Evolutionary conservation across 2,888 invertebrate species (phyloP).

Genomic region (Parnassius glacialis): DNA sequence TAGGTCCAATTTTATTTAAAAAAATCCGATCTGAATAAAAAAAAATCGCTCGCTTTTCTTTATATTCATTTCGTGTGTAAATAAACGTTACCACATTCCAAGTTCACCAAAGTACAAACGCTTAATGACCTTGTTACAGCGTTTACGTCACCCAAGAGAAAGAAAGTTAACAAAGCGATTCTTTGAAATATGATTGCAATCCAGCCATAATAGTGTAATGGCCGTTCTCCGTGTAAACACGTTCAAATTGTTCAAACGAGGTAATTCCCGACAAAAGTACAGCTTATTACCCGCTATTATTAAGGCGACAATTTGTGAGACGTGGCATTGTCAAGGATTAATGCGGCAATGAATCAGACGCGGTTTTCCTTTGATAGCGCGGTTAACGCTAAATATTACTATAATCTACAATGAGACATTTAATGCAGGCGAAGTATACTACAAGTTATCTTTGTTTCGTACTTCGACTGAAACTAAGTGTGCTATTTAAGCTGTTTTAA

Average conservation of each 20-base stretch:
- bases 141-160: conserved; percentile 2
- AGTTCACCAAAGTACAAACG: conserved; percentile 3
- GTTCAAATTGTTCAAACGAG: conserved; percentile 43
- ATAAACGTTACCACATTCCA: background rate
- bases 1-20: too few relatives aligned
- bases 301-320: conserved; percentile 42
- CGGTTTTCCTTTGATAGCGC: conserved; percentile 16
- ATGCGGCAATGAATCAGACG: conserved; percentile 27
- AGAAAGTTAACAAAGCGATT: conserved; percentile 12
- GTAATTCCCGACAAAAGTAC: conserved; percentile 47
- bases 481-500: too few relatives aligned
- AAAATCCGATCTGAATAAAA: too few relatives aligned
- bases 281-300: conserved; percentile 55
- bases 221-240: conserved; percentile 52
- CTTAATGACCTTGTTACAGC: conserved; percentile 6
- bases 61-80: background rate
- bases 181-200: conserved; percentile 24
- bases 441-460: conserved; percentile 8
- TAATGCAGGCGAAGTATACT: conserved; percentile 10
- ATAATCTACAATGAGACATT: conserved; percentile 15
- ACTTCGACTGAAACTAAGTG: too few relatives aligned
- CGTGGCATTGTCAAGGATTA: conserved; percentile 26
- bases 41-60: background rate
- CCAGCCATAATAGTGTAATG: conserved; percentile 33
- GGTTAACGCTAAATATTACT: conserved; percentile 17